Percentiles rank a stretch among this genome's conserved stretches.
phyloP scores from a whole-genome alignment of 37 sponge, comb jelly and placozoan genomes.

The Agelas oroides region DNA sequence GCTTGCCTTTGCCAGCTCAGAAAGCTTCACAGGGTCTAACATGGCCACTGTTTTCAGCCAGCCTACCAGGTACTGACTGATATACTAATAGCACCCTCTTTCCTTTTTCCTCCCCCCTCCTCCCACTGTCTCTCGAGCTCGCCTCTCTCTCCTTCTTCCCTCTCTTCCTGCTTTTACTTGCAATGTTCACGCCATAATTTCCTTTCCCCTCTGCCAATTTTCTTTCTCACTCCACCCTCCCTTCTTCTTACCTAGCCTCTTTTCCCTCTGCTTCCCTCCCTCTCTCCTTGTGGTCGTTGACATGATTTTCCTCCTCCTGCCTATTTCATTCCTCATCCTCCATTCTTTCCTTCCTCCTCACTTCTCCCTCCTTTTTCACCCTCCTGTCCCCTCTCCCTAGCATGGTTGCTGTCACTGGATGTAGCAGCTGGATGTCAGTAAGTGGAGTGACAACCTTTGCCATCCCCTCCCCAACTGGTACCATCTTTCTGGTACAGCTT shows the following conservation, averaged over 20 bases:
- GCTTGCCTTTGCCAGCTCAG: conserved; percentile 35
- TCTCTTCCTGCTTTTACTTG: too few species aligned
- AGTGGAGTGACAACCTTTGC: conserved; percentile 51
- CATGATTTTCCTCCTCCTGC: too few species aligned
- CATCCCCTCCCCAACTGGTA: conserved; percentile 35
- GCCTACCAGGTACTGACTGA: conserved; percentile 1
- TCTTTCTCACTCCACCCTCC: too few species aligned
- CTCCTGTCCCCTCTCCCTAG: background rate
- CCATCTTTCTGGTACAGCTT: conserved; percentile 32
- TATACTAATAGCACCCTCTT: too few species aligned
- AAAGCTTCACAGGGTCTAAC: conserved; percentile 35
- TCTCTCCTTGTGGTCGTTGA: too few species aligned
- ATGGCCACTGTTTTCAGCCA: conserved; percentile 26
- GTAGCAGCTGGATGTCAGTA: background rate
- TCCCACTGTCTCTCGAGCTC: background rate
- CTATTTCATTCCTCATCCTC: too few species aligned
- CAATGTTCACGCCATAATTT: too few species aligned
- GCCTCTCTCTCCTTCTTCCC: background rate
- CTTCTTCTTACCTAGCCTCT: too few species aligned
- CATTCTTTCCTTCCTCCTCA: background rate
- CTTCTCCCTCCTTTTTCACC: background rate
- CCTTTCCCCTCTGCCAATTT: too few species aligned
- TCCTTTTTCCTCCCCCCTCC: too few species aligned
- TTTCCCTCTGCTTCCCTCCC: too few species aligned
- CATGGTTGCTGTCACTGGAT: background rate